These are phyloP conservation scores for Nebria ingens DNA, from an alignment of 1,140 invertebrate species.

Conservation along the genomic window DNA sequence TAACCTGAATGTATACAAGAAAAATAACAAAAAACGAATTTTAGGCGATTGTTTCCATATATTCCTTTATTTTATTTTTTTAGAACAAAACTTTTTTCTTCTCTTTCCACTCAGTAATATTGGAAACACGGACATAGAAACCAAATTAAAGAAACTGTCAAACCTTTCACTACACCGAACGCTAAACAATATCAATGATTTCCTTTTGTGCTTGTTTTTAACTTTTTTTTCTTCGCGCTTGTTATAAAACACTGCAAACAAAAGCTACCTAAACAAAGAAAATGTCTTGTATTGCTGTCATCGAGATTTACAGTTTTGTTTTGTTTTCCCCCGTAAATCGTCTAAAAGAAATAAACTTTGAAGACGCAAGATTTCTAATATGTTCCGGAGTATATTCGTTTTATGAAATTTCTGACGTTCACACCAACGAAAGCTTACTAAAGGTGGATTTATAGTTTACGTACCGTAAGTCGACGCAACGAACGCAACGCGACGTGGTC, in stretches of 20 bases:
- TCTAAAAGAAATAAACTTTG: background rate
- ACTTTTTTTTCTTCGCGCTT: background rate
- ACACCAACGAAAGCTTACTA: too few relatives aligned
- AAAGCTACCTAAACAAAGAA: slow-evolving; percentile 5
- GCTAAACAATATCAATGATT: background rate
- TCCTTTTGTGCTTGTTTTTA: background rate
- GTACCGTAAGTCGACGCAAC: too few relatives aligned
- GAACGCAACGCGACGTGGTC: too few relatives aligned
- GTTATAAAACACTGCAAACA: slow-evolving; percentile 1
- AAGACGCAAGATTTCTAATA: background rate
- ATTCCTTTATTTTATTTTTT: too few relatives aligned
- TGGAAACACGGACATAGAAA: too few relatives aligned
- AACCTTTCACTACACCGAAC: background rate
- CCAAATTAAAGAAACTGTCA: slow-evolving; percentile 7
- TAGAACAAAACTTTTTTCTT: too few relatives aligned
- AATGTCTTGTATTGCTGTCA: slow-evolving; percentile 8
- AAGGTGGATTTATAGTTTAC: too few relatives aligned
- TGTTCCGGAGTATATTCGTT: background rate
- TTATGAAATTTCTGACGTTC: background rate
- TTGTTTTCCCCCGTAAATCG: slow-evolving; percentile 1
- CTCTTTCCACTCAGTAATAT: too few relatives aligned
- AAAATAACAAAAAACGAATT: too few relatives aligned
- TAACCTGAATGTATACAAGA: too few relatives aligned
- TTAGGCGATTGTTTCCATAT: too few relatives aligned
- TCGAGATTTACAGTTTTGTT: slow-evolving; percentile 8